A percentile compares a stretch with the other conserved stretches of the same genome.
phyloP scores from a whole-genome alignment of 2,888 invertebrate genomes.

The Esperia sulphurella region DNA sequence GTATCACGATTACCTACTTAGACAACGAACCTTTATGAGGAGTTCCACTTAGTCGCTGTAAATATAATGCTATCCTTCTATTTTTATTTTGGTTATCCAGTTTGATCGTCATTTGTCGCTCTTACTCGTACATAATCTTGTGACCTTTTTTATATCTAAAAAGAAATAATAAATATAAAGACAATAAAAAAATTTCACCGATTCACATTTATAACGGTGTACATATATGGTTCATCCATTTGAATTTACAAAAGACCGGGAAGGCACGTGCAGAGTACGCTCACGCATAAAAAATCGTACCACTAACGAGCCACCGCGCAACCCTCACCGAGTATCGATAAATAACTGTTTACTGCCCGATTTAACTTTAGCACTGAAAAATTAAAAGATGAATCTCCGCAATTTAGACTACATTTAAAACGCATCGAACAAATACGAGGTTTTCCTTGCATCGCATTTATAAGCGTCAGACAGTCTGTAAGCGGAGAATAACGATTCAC shows the following conservation, averaged over 20 bases:
- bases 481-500: conserved; percentile 18
- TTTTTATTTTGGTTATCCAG: too few relatives aligned
- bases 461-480: conserved; percentile 20
- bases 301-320: conserved; percentile 43
- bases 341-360: conserved; percentile 47
- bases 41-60: conserved; percentile 1
- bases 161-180: too few relatives aligned
- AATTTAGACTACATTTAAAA: conserved; percentile 40
- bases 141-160: too few relatives aligned
- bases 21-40: conserved; percentile 3
- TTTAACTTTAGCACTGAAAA: conserved; percentile 57
- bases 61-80: too few relatives aligned
- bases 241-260: conserved; percentile 24
- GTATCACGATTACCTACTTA: not conserved
- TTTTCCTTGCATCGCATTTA: conserved; percentile 27
- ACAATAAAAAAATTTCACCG: not conserved
- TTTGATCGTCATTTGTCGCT: too few relatives aligned
- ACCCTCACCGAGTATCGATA: conserved; percentile 41
- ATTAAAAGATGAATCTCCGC: conserved; percentile 50
- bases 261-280: conserved; percentile 29
- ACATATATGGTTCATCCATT: conserved; percentile 10
- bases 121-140: too few relatives aligned
- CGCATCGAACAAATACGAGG: conserved; percentile 26
- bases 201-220: not conserved
- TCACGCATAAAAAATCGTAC: conserved; percentile 33